These are phyloP conservation scores for Hypomesus transpacificus DNA, from an alignment of 2,113 vertebrate genomes.

Conservation along the genomic window DNA sequence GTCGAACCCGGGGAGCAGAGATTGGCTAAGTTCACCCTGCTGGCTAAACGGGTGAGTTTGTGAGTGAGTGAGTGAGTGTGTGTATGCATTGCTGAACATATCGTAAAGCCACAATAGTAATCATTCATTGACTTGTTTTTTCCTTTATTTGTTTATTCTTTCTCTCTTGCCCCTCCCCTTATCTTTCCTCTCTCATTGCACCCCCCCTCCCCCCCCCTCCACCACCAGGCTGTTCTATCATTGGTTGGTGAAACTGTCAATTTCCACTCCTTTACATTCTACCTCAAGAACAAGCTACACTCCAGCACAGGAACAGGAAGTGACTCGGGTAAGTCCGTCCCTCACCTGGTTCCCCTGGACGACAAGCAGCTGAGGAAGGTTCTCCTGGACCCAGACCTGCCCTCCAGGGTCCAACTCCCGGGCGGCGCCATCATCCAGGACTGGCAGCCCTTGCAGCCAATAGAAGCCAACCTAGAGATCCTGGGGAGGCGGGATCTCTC, in stretches of 20 bases:
- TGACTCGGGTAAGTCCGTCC: background rate
- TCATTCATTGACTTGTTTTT: background rate
- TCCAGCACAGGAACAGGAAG: background rate
- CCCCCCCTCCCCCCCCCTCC: background rate
- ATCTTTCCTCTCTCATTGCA: background rate
- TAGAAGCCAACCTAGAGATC: conserved; percentile 43
- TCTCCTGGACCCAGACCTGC: conserved; percentile 38
- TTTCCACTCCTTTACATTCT: conserved; percentile 34
- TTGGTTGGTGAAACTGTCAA: conserved; percentile 21
- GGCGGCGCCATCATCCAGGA: conserved; percentile 45
- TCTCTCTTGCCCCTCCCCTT: background rate
- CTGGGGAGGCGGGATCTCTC: conserved; percentile 38
- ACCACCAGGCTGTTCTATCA: conserved; percentile 31
- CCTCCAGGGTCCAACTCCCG: conserved; percentile 35
- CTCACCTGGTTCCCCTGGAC: conserved; percentile 16
- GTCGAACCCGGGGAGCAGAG: conserved; percentile 38
- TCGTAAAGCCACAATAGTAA: background rate
- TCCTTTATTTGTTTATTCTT: background rate
- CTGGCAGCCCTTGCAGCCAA: conserved; percentile 42
- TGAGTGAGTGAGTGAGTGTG: background rate
- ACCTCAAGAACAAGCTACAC: conserved; percentile 34
- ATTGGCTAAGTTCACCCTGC: conserved; percentile 38
- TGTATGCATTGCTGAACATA: background rate
- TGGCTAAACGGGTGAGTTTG: conserved; percentile 35
- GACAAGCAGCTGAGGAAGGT: conserved; percentile 26